Conservation (phyloP, 2,888 invertebrate genomes). For the Gymnosoma rotundatum region DNA sequence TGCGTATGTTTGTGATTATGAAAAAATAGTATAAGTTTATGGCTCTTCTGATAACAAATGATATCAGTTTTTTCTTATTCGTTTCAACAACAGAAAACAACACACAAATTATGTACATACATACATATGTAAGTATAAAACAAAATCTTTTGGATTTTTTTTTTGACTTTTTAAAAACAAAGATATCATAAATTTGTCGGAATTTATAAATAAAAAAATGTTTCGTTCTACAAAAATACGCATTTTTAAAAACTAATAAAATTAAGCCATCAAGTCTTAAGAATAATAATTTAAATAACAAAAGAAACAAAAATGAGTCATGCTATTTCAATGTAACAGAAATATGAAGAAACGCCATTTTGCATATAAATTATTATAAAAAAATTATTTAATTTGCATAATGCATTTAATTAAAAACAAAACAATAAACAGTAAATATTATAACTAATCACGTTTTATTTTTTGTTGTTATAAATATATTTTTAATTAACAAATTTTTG, state of each 20-base stretch:
- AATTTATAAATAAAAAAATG: no score
- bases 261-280: background rate
- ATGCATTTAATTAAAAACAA: background rate
- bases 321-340: background rate
- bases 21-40: slow-evolving; percentile 3
- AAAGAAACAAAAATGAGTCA: slow-evolving; percentile 2
- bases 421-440: slow-evolving; percentile 32
- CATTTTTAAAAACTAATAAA: background rate
- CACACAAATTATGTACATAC: no score
- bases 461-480: background rate
- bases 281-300: background rate
- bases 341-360: background rate
- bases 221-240: no score
- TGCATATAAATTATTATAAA: background rate
- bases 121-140: no score
- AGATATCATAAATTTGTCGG: no score
- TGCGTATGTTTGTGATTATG: background rate
- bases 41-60: slow-evolving; percentile 56
- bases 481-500: background rate
- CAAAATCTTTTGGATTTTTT: no score
- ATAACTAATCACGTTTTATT: slow-evolving; percentile 58
- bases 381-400: background rate
- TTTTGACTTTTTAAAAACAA: no score
- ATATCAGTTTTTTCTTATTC: slow-evolving; percentile 43
- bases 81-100: slow-evolving; percentile 13